Percentiles rank a stretch among this genome's conserved stretches.
phyloP scores from a whole-genome alignment of 1,140 invertebrate genomes.

The Dendroctonus valens region DNA sequence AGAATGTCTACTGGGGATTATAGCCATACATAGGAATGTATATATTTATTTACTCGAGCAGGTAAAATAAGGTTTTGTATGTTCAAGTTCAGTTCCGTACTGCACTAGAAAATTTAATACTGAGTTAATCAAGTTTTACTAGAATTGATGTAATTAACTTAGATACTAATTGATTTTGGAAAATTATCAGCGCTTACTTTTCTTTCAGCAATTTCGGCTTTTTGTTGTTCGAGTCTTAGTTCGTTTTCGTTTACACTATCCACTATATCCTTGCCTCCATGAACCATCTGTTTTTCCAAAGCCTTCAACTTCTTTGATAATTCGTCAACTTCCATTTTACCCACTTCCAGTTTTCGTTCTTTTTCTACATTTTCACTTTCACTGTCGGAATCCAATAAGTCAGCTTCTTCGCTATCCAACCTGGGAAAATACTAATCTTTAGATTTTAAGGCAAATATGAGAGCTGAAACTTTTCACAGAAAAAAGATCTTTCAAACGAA shows the following conservation, averaged over 20 bases:
- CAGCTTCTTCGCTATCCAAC: constrained; percentile 35
- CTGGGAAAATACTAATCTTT: not conserved
- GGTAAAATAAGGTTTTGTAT: no score
- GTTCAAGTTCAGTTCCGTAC: no score
- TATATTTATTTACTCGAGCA: no score
- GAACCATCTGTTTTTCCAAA: constrained; percentile 85
- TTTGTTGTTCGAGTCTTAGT: constrained; percentile 74
- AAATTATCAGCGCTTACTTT: constrained; percentile 57
- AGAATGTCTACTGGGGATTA: no score
- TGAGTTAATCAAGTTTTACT: no score
- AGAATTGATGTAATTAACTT: no score
- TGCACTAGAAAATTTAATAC: no score
- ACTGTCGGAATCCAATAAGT: constrained; percentile 36
- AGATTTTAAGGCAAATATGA: no score
- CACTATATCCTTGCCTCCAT: constrained; percentile 82
- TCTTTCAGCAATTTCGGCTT: constrained; percentile 79
- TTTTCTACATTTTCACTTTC: constrained; percentile 43
- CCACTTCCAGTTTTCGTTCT: constrained; percentile 44
- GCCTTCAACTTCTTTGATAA: constrained; percentile 58
- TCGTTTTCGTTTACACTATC: constrained; percentile 91
- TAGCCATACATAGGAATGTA: no score
- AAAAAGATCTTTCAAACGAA: no score
- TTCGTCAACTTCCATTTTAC: constrained; percentile 49
- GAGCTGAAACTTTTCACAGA: no score
- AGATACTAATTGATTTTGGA: not conserved